Conservation (phyloP, 2,113 vertebrate genomes). For the Colinus virginianus region DNA sequence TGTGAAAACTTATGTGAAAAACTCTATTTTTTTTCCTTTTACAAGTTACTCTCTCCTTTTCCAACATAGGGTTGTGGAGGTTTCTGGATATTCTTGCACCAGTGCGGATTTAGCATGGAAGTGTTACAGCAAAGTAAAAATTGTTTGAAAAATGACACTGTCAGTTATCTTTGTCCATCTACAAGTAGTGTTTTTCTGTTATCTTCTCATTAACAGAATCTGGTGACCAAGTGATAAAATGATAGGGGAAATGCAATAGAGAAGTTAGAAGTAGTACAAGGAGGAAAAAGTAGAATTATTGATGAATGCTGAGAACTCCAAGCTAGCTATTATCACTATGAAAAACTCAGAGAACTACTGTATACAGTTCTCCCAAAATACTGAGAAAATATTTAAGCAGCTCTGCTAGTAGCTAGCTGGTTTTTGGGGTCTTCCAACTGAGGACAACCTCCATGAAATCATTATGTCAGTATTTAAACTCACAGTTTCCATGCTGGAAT, state of each 20-base stretch:
- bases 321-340: neutral
- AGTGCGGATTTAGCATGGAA: neutral
- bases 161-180: neutral
- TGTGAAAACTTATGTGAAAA: neutral
- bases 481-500: neutral
- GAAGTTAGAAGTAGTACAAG: neutral
- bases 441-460: neutral
- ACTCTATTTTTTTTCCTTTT: neutral
- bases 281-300: neutral
- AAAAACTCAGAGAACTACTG: neutral
- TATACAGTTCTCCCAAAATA: neutral
- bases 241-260: neutral
- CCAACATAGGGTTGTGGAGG: neutral
- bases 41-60: neutral
- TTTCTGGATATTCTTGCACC: neutral
- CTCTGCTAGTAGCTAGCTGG: neutral
- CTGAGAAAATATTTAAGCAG: neutral
- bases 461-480: neutral
- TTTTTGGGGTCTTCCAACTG: neutral
- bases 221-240: neutral
- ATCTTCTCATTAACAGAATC: neutral
- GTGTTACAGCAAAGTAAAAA: neutral
- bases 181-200: neutral
- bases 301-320: neutral
- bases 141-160: neutral